These are phyloP conservation scores for Cerastis rubricosa DNA, from an alignment of 2,888 invertebrate species.

Conservation along the genomic window DNA sequence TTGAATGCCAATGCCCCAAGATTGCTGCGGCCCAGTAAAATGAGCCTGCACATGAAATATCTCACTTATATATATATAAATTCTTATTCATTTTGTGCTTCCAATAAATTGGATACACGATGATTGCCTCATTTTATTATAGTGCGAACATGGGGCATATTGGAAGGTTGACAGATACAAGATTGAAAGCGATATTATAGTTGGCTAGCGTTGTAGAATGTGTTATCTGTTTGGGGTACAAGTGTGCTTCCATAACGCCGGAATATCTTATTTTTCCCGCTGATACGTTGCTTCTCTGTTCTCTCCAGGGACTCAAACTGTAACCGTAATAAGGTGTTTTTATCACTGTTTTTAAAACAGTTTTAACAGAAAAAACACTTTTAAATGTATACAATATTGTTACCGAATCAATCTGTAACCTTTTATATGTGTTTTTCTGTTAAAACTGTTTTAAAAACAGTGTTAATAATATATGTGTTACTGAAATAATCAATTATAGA, in stretches of 20 bases:
- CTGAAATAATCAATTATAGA: too few species aligned
- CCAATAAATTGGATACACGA: conserved; percentile 82
- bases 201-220: conserved; percentile 32
- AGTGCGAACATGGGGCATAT: conserved; percentile 66
- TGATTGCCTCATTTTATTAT: conserved; percentile 80
- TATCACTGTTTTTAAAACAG: too few species aligned
- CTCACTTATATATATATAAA: conserved; percentile 83
- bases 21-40: conserved; percentile 86
- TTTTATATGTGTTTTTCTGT: too few species aligned
- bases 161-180: conserved; percentile 60
- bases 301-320: too few species aligned
- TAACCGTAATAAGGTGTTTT: too few species aligned
- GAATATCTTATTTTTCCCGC: conserved; percentile 11
- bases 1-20: conserved; percentile 90
- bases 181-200: conserved; percentile 49
- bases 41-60: conserved; percentile 87
- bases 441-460: too few species aligned
- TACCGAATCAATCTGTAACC: too few species aligned
- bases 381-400: too few species aligned
- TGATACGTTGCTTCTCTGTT: conserved; percentile 15
- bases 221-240: conserved; percentile 27
- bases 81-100: conserved; percentile 83
- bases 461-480: too few species aligned
- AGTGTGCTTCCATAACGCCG: conserved; percentile 16
- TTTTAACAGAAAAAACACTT: too few species aligned